Evolutionary conservation across 2,797 vertebrate genomes (phyloP).

Genomic region (Eidolon dupreanum): DNA sequence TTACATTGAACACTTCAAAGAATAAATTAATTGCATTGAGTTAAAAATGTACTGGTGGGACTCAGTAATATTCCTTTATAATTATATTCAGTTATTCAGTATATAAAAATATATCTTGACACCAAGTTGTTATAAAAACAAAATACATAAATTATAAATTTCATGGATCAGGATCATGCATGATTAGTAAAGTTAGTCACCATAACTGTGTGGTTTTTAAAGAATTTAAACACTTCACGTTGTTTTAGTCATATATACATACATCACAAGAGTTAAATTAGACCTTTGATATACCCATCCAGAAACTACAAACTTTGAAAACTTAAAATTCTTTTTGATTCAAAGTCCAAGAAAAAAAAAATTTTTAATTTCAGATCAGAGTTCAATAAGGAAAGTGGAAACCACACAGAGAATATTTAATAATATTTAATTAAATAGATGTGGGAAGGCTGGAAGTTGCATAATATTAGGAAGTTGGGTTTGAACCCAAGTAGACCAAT

Average conservation of each 20-base stretch:
- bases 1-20: background rate
- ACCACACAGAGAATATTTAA: background rate
- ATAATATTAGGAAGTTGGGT: background rate
- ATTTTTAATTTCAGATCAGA: background rate
- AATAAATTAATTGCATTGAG: constrained; percentile 39
- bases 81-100: constrained; percentile 26
- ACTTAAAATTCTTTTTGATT: background rate
- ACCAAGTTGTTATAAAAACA: background rate
- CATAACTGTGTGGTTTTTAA: background rate
- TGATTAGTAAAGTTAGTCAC: background rate
- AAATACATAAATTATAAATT: background rate
- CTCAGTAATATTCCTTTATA: background rate
- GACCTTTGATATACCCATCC: background rate
- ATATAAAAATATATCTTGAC: constrained; percentile 15
- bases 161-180: background rate
- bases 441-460: background rate
- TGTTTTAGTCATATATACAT: background rate
- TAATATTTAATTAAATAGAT: background rate
- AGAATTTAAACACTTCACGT: background rate
- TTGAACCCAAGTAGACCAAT: background rate
- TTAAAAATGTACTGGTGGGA: constrained; percentile 32
- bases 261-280: background rate
- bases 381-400: background rate
- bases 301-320: background rate
- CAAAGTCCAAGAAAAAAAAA: background rate